Evolutionary conservation across 30 jellyfish, hydroid and myxozoan genomes (phyloP).

Genomic region (Aurelia aurita complex sp. Pacific): DNA sequence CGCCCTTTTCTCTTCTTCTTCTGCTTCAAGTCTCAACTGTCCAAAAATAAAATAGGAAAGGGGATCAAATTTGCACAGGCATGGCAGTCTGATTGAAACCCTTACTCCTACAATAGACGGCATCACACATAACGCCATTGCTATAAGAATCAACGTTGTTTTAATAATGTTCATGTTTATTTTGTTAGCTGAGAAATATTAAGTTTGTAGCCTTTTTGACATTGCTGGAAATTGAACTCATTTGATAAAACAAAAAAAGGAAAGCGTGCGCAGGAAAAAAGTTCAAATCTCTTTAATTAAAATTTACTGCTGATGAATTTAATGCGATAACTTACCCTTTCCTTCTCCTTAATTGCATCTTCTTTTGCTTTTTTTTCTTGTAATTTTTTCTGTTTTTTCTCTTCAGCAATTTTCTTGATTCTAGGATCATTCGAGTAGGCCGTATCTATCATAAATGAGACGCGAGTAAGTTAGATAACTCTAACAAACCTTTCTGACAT

Average conservation of each 20-base stretch:
- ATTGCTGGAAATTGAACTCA: too few species aligned
- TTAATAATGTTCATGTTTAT: too few species aligned
- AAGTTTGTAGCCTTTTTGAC: too few species aligned
- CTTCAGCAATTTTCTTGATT: slow-evolving; percentile 72
- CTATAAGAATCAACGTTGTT: too few species aligned
- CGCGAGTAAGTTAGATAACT: not conserved
- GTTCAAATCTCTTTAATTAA: not conserved
- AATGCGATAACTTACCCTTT: slow-evolving; percentile 59
- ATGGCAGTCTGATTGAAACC: too few species aligned
- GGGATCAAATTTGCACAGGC: not conserved
- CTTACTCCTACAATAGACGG: too few species aligned
- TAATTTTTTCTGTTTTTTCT: slow-evolving; percentile 62
- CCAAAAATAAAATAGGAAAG: not conserved
- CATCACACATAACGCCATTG: too few species aligned
- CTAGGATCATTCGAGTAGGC: slow-evolving; percentile 95
- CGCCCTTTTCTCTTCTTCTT: slow-evolving; percentile 70
- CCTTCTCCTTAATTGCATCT: slow-evolving; percentile 78
- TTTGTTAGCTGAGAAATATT: too few species aligned
- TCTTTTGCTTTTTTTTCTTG: slow-evolving; percentile 81
- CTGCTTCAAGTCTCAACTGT: slow-evolving; percentile 82
- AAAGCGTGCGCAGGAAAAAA: too few species aligned
- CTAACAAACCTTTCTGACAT: too few species aligned
- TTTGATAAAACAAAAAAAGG: too few species aligned
- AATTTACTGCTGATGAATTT: not conserved
- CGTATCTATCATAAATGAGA: slow-evolving; percentile 41